Base-by-base conservation (phyloP, 2,797 vertebrate genomes). In the Pteronotus mesoamericanus region DNA sequence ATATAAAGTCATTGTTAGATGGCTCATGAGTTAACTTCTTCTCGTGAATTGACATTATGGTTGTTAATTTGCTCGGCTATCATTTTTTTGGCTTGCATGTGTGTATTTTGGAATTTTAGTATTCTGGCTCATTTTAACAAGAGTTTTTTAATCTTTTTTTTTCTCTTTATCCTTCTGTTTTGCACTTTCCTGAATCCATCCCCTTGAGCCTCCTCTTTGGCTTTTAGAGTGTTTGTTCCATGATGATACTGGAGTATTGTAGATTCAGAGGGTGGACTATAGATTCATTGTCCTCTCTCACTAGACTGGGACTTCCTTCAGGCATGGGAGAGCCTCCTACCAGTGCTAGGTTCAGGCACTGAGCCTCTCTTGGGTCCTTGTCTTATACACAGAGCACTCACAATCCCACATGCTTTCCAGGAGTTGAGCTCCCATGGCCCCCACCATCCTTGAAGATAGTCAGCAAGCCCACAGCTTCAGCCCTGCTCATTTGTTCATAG, bases 51-150 rank as follows among this genome's bases (percentile, higher is more conserved):
- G 77, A 59, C 69, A 51, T 95, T 90, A 44, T 95, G 71, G 57
- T 91, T 64, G 18, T 91, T 95, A 55, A 82, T 71, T 92, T 87
- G 32, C 10, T 90, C n/a, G 74, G n/a, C 29, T 79, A 19, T 89
- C n/a, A 94, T 46, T 85, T 92, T 85, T 92, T 55, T 42, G 29
- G 32, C 19, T 9, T 34, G 71, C 19, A 24, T 46, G 22, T 46
- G 4, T 44, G 5, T 93, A 32, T 39, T 92, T 90, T 75, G 37
- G 39, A 71, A 59, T 93, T 94, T 82, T 86, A 83, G 32, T 72
- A 66, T 22, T 5, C 34, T 59, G 16, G 37, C 32, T 89, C 16
- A 44, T 94, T 72, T 86, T 88, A 53, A 44, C 24, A 82, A 51
- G 21, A 39, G 72, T 44, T 77, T 86, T 37, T 0, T 8, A 55